A percentile compares a stretch with the other conserved stretches of the same genome.
Evolutionary conservation across 2,888 invertebrate genomes (phyloP).

Genomic region (Andrena hattorfiana): DNA sequence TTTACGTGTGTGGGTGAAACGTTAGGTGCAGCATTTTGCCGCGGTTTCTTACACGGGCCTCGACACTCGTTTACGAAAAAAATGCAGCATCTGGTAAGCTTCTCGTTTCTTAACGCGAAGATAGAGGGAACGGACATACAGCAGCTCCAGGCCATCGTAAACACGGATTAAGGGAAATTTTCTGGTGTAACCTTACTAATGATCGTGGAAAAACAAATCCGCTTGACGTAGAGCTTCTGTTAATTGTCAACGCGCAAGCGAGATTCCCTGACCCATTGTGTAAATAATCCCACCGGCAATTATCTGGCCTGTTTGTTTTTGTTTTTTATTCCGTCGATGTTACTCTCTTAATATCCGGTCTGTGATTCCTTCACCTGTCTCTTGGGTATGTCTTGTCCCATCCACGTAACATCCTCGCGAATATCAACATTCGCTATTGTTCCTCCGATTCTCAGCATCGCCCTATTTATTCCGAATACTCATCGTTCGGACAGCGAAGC

Average conservation of each 20-base stretch:
- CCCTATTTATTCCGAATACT: constrained; percentile 18
- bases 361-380: constrained; percentile 25
- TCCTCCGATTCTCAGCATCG: neutral
- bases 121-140: constrained; percentile 28
- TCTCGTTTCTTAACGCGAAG: constrained; percentile 47
- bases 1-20: too few species aligned
- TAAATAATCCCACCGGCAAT: constrained; percentile 26
- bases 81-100: constrained; percentile 56
- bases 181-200: constrained; percentile 58
- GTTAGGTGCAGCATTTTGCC: constrained; percentile 51
- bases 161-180: constrained; percentile 61
- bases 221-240: constrained; percentile 39
- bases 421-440: neutral
- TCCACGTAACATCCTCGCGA: neutral
- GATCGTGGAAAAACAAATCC: constrained; percentile 54
- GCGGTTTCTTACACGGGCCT: constrained; percentile 39
- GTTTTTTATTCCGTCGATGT: neutral
- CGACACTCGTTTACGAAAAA: constrained; percentile 19
- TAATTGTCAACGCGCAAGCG: constrained; percentile 43
- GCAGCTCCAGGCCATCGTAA: constrained; percentile 42
- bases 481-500: constrained; percentile 18
- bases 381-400: constrained; percentile 16
- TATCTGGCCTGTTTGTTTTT: neutral
- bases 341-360: neutral
- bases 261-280: constrained; percentile 28